Evolutionary conservation across 2,888 invertebrate species (phyloP), one percentile per base, ranked within the genome.

Genomic region (Cacoxenus indagator): DNA sequence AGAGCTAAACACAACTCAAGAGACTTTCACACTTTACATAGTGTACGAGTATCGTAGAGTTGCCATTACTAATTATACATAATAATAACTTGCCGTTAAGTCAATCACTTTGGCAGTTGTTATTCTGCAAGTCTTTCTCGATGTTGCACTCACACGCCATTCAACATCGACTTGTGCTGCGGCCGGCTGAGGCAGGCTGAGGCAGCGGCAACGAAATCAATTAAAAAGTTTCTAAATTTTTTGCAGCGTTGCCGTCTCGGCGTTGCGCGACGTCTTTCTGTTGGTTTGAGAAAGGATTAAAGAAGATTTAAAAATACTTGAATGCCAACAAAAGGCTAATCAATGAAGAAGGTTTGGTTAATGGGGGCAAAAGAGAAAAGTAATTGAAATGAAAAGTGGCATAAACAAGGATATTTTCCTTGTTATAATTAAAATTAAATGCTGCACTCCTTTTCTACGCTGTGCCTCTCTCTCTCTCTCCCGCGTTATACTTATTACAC

Each of bases 371-470:
- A 8, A 14, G 1, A 48, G 17, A 22, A 22, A 51, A 51, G 9
- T 51, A 51, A 51, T 51, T 57, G 57, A 62, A 43, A 45, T 11
- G 19, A 62, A 45, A 62, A 62, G 45, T 26, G 61, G 45, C 61
- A 45, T 62, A 43, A 45, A 62, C 43, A 62, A 62, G 61, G 45
- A 43, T 68, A 66, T 69, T 72, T 69, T 26, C 59, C 54, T 43
- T 48, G 72, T 70, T 69, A 73, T 80, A 78, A 77, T 80, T 81
- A 78, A 75, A 75, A 73, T 73, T 74, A 70, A 69, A 73, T 77
- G 75, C 72, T 19, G 19, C 2, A 19, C 17, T 48, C 19, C 17
- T 19, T 19, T 48, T 48, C n/a, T 43, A 43, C n/a, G n/a, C 1
- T 37, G 0, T 14, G 0, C 31, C 31, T 31, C 31, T 31, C n/a